Percentiles rank a stretch among this genome's conserved stretches.
Evolutionary conservation across 2,797 vertebrate species (phyloP).

Genomic region (Kryptolebias ocellatus): DNA sequence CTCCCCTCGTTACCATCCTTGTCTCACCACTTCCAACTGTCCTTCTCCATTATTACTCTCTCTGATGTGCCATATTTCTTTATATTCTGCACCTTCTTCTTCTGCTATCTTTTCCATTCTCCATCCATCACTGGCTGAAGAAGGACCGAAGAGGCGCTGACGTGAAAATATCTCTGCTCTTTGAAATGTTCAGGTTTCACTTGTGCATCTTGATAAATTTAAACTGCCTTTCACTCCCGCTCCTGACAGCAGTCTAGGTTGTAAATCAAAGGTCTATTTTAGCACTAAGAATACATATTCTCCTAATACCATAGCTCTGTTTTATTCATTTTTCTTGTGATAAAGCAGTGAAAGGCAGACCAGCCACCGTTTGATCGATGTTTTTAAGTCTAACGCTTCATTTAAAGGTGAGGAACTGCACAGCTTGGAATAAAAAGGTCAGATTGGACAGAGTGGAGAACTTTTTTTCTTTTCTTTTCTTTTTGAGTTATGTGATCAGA

Average conservation of each 20-base stretch:
- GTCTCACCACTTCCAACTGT: neutral
- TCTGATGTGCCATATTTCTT: neutral
- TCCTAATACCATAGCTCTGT: constrained; percentile 16
- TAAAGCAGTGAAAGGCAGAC: constrained; percentile 17
- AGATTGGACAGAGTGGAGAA: neutral
- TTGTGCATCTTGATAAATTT: constrained; percentile 29
- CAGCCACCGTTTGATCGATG: constrained; percentile 15
- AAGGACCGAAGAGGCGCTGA: constrained; percentile 16
- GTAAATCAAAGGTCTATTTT: constrained; percentile 50
- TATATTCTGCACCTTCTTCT: neutral
- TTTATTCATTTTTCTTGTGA: constrained; percentile 25
- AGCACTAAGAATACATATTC: constrained; percentile 25
- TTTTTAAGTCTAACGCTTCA: neutral
- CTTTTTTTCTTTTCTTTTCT: neutral
- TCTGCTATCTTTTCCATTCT: constrained; percentile 15
- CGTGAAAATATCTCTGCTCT: constrained; percentile 28
- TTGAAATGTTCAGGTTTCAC: constrained; percentile 26
- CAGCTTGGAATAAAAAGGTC: neutral
- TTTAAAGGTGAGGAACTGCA: neutral
- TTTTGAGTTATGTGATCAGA: neutral
- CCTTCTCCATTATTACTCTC: neutral
- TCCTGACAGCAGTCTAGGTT: constrained; percentile 28
- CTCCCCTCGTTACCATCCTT: constrained; percentile 8
- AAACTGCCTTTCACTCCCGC: constrained; percentile 18
- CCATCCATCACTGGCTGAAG: constrained; percentile 17